Evolutionary conservation across 2,113 vertebrate genomes (phyloP).

Genomic region (Syngnathus typhle): DNA sequence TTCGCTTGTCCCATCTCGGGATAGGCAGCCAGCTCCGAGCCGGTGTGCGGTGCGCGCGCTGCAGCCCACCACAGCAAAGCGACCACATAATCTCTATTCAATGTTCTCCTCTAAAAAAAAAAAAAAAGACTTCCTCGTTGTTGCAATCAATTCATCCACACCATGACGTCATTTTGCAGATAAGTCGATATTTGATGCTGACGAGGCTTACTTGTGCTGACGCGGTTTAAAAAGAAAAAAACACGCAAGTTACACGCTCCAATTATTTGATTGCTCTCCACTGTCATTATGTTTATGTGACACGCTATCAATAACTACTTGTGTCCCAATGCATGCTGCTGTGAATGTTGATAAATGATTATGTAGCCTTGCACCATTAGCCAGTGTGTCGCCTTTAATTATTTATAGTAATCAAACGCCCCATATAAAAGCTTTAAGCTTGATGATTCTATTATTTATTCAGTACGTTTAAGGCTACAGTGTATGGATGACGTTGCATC

Average conservation of each 20-base stretch:
- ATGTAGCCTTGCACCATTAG: slow-evolving; percentile 14
- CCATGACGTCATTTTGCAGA: slow-evolving; percentile 94
- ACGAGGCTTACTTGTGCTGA: slow-evolving; percentile 76
- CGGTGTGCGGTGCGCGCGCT: slow-evolving; percentile 15
- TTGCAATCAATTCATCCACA: slow-evolving; percentile 21
- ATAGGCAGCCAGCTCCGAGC: slow-evolving; percentile 20
- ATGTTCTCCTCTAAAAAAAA: slow-evolving; percentile 8
- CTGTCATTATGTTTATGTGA: slow-evolving; percentile 56
- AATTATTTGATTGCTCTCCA: slow-evolving; percentile 49
- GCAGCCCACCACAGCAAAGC: not conserved
- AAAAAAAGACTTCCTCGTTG: not conserved
- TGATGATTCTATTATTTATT: slow-evolving; percentile 2
- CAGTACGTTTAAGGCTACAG: not conserved
- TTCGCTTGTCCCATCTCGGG: slow-evolving; percentile 57
- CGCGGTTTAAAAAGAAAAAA: slow-evolving; percentile 48
- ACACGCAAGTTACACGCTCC: slow-evolving; percentile 50
- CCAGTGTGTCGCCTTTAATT: slow-evolving; percentile 16
- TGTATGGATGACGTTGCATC: not conserved
- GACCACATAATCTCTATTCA: too few species aligned
- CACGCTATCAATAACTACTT: slow-evolving; percentile 54
- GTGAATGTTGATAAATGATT: slow-evolving; percentile 26
- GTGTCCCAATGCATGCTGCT: slow-evolving; percentile 22
- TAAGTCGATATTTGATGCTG: slow-evolving; percentile 81
- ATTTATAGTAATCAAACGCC: slow-evolving; percentile 16
- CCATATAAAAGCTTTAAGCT: slow-evolving; percentile 6